Conservation (phyloP, 2,888 invertebrate genomes). For the Steinernema carpocapsae region DNA sequence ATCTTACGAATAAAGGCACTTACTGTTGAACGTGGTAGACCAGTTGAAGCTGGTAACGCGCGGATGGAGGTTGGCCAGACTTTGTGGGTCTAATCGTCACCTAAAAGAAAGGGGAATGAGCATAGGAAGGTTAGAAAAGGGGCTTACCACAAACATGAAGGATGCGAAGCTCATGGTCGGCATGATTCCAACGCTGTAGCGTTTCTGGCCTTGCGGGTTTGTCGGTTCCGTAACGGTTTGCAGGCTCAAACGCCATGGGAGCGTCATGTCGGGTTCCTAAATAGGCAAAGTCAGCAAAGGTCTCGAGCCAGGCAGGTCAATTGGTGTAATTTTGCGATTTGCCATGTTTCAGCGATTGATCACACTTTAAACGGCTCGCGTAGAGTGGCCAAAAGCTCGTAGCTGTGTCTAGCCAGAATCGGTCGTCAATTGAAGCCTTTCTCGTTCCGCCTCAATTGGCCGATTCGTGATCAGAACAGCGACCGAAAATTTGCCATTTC, state of each 20-base stretch:
- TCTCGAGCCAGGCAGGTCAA: no score
- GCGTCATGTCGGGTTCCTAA: constrained; percentile 5
- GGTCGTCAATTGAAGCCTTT: no score
- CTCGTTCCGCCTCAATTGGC: no score
- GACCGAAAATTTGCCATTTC: no score
- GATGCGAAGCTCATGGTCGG: not conserved
- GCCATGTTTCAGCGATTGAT: no score
- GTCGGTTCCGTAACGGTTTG: constrained; percentile 1
- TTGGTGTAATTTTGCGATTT: no score
- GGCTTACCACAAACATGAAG: constrained; percentile 11
- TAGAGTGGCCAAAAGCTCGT: no score
- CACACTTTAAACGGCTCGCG: no score
- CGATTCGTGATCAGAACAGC: no score
- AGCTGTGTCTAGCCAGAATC: no score
- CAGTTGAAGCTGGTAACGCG: constrained; percentile 9
- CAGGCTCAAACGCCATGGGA: not conserved
- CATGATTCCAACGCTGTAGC: not conserved
- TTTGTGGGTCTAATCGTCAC: constrained; percentile 1
- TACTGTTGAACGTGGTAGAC: not conserved
- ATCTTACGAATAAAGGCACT: not conserved
- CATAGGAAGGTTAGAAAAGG: not conserved
- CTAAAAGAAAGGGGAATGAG: not conserved
- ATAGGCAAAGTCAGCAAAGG: no score
- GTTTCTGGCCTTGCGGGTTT: not conserved
- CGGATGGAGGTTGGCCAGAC: not conserved